Percentiles rank a stretch among this genome's conserved stretches.
phyloP scores from a whole-genome alignment of 2,113 vertebrate genomes.

The Hipposideros armiger region DNA sequence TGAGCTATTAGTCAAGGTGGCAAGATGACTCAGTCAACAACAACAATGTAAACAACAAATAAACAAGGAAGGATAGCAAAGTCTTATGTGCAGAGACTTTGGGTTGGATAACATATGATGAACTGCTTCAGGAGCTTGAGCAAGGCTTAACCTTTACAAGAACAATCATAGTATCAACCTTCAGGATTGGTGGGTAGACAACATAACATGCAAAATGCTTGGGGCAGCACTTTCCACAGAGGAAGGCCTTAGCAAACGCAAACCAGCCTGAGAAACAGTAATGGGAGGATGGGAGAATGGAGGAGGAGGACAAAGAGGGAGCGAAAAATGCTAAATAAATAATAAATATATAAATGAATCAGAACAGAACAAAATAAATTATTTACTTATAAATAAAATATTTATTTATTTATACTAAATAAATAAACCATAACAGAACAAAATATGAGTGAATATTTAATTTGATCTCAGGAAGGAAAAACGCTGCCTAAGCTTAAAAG shows the following conservation, averaged over 20 bases:
- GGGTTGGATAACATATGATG: not conserved
- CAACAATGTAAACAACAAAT: not conserved
- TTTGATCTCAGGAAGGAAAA: slow-evolving; percentile 42
- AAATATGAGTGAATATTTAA: not conserved
- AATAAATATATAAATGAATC: not conserved
- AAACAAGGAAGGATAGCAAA: not conserved
- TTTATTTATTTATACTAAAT: not conserved
- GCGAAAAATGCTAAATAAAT: not conserved
- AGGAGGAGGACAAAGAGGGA: not conserved
- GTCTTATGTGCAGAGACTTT: not conserved
- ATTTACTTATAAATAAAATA: too few species aligned
- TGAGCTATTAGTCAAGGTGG: not conserved
- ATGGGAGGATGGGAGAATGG: not conserved
- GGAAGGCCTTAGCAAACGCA: not conserved
- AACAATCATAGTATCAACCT: not conserved
- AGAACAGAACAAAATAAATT: not conserved
- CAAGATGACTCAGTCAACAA: not conserved
- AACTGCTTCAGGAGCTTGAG: not conserved
- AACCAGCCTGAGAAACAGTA: not conserved
- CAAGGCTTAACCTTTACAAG: not conserved
- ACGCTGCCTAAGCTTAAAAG: not conserved
- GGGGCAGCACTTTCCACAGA: not conserved
- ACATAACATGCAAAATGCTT: not conserved
- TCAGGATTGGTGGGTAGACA: not conserved
- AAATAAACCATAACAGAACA: not conserved